Base-by-base conservation (phyloP, 2,888 invertebrate genomes). In the Tachina lurida region DNA sequence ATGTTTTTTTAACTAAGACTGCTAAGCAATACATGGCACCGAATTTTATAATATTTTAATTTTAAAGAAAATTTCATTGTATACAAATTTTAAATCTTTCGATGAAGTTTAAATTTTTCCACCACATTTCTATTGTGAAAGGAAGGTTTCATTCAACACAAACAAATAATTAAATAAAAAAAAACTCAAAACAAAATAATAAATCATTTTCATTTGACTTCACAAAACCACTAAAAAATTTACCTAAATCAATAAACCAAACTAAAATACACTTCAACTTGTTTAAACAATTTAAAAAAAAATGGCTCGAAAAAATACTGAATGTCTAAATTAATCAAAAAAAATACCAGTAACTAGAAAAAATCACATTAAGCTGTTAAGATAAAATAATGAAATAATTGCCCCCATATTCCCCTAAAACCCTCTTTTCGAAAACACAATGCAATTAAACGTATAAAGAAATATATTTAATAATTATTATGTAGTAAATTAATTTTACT, bases 251-350 rank as follows among this genome's bases (percentile, higher is more conserved):
- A 41, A 47, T 31, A 39, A 74, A 67, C 41, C 10, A 52, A 52
- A 65, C 67, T 49, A 58, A 31, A 60, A 73, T 73, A 73, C 52
- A 31, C 31, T 31, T 56, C 22, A 68, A 81, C 31, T 54, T 73
- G 43, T 58, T 74, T 39, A 74, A 67, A 73, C 49, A 41, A 39
- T 75, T 63, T 76, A 4, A 31, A 31, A 31, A 84, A 58, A 56
- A 39, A 63, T 54, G 62, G 43, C 13, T 52, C 10, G 17, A 15
- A 60, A 49, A 56, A 31, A 65, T 45, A 75, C 65, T 79, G 56
- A 73, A 79, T 86, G 86, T 83, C 86, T 86, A 84, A 80, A 84
- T 77, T 77, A 81, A 73, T 73, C n/a, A n/a, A n/a, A 47, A 71
- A 39, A 63, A 79, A 79, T 54, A 52, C 49, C n/a, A 13, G 43